Evolutionary conservation across 2,888 invertebrate genomes (phyloP).

Genomic region (Agrypnus murinus): DNA sequence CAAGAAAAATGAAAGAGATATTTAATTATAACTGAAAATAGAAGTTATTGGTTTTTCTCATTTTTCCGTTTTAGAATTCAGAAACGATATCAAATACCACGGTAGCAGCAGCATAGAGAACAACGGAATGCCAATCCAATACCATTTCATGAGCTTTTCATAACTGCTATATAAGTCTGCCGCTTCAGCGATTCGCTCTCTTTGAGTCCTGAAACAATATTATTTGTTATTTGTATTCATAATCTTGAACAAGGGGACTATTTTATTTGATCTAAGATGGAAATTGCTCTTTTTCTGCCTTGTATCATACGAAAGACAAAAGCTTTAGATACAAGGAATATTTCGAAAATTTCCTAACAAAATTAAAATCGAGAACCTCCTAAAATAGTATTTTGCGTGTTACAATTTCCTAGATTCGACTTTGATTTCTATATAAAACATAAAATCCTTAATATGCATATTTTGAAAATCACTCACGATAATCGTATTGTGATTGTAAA

Average conservation of each 20-base stretch:
- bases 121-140: slow-evolving; percentile 52
- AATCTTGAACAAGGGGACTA: slow-evolving; percentile 55
- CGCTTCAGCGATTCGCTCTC: slow-evolving; percentile 58
- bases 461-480: slow-evolving; percentile 37
- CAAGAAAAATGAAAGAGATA: background rate
- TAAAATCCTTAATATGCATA: background rate
- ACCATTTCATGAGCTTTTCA: slow-evolving; percentile 53
- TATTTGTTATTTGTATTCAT: slow-evolving; percentile 64
- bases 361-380: background rate
- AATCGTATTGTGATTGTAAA: slow-evolving; percentile 43
- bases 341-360: background rate
- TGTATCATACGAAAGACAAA: slow-evolving; percentile 16
- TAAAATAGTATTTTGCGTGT: background rate
- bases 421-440: background rate
- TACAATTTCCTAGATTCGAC: background rate
- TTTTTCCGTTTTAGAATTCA: slow-evolving; percentile 17
- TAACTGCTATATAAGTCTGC: slow-evolving; percentile 53
- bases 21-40: background rate
- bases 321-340: background rate
- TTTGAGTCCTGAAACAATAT: slow-evolving; percentile 65
- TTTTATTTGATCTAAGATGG: slow-evolving; percentile 49
- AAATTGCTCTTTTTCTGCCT: slow-evolving; percentile 46
- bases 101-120: slow-evolving; percentile 42
- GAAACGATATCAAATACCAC: slow-evolving; percentile 40
- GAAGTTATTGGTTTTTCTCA: background rate